phyloP scores from a whole-genome alignment of 2,888 invertebrate genomes.

The Hyposoter dolosus region DNA sequence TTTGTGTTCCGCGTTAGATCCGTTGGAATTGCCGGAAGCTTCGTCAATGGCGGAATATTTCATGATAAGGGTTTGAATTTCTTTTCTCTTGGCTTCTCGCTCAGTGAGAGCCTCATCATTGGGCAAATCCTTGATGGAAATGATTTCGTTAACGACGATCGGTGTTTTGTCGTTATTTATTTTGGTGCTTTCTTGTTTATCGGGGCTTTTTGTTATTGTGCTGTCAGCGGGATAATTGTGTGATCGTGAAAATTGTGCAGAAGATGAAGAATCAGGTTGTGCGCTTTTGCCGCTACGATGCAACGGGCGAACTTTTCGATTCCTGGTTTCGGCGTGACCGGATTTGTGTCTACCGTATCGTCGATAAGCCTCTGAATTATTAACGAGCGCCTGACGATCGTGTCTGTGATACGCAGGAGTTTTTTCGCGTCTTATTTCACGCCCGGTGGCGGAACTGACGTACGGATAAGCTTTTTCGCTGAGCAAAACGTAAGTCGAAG shows the following conservation, averaged over 20 bases:
- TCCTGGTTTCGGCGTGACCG: conserved; percentile 79
- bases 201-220: conserved; percentile 72
- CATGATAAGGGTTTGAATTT: conserved; percentile 92
- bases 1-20: conserved; percentile 82
- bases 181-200: conserved; percentile 5
- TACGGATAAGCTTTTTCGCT: conserved; percentile 89
- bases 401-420: conserved; percentile 87
- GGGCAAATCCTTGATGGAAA: conserved; percentile 83
- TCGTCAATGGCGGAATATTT: conserved; percentile 93
- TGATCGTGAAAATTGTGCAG: conserved; percentile 57
- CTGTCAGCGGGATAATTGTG: conserved; percentile 32
- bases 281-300: conserved; percentile 89
- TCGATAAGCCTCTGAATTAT: conserved; percentile 74
- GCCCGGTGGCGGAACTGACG: conserved; percentile 80
- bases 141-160: conserved; percentile 78
- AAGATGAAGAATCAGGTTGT: conserved; percentile 85
- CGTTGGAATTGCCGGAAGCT: conserved; percentile 87
- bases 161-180: conserved; percentile 84
- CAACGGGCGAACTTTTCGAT: conserved; percentile 84
- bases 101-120: conserved; percentile 87
- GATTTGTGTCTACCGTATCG: conserved; percentile 85
- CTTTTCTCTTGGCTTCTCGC: conserved; percentile 92
- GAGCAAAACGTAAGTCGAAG: conserved; percentile 90
- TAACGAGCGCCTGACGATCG: conserved; percentile 87
- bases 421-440: conserved; percentile 87